These are phyloP conservation scores for Rhinichthys klamathensis DNA, from an alignment of 2,113 vertebrate species.

Conservation along the genomic window DNA sequence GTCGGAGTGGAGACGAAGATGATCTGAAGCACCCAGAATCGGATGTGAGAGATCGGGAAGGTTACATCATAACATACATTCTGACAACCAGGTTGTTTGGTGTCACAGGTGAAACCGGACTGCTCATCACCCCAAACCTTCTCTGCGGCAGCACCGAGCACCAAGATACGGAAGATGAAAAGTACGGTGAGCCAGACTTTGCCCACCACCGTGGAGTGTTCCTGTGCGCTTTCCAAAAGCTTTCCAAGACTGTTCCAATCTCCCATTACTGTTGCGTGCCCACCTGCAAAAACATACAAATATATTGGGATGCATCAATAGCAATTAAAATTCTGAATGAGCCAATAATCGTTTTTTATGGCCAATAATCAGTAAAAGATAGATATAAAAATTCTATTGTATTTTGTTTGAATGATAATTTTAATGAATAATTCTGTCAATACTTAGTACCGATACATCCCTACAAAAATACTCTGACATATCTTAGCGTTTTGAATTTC, in stretches of 20 bases:
- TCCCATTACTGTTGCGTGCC: constrained; percentile 73
- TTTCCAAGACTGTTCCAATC: constrained; percentile 86
- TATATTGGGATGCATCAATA: not conserved
- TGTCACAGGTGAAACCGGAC: constrained; percentile 87
- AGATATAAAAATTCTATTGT: not conserved
- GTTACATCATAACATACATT: constrained; percentile 88
- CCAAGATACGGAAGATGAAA: constrained; percentile 87
- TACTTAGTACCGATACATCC: not conserved
- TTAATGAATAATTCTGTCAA: too few relatives aligned
- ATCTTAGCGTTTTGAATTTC: not conserved
- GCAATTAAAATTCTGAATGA: not conserved
- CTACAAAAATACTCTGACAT: not conserved
- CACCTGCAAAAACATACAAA: constrained; percentile 20
- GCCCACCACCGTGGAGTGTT: constrained; percentile 87
- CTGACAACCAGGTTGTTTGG: constrained; percentile 89
- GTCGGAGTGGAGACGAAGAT: constrained; percentile 89
- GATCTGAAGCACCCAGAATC: constrained; percentile 93
- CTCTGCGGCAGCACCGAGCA: constrained; percentile 83
- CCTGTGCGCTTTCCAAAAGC: constrained; percentile 86
- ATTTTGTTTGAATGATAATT: not conserved
- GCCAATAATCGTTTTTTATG: not conserved
- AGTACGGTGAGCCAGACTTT: constrained; percentile 89
- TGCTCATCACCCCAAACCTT: constrained; percentile 88
- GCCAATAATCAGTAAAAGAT: not conserved
- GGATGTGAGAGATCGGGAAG: constrained; percentile 90